Base-by-base conservation (phyloP, 2,113 vertebrate genomes). In the Macheiramphus alcinus region DNA sequence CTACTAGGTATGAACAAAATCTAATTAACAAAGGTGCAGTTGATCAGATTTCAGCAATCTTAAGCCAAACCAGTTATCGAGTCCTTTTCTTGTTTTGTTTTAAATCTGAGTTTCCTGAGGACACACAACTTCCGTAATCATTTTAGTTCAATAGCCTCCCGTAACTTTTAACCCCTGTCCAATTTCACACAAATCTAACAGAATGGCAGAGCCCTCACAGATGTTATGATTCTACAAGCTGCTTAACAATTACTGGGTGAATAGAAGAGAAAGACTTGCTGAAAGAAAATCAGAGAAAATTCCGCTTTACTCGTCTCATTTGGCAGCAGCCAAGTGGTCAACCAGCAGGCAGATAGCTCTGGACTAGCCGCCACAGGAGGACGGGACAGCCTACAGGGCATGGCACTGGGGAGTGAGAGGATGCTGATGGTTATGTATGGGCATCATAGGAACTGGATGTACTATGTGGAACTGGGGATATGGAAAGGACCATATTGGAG, bases 401-500 rank as follows among this genome's bases (percentile, higher is more conserved):
- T 1, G 10, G 32, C 29, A 45, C 27, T 6, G 17, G 23, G 10
- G 10, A 68, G 13, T 21, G 20, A 61, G 16, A 55, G 13, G 15
- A 19, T 55, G 17, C 9, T 14, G 4, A 29, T 1, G 3, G 29
- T 10, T 63, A 29, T 0, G 0, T 22, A 19, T 7, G 8, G 38
- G 14, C 26, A 67, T 63, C 7, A 50, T 11, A 58, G 34, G 8
- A 78, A 43, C 31, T 66, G 13, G 11, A 70, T 19, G 15, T 29
- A 38, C 32, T 29, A 5, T 17, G 16, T 62, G 34, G n/a, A 66
- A 53, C 6, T 31, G 8, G 12, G 11, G 14, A 38, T 56, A 34
- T 2, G 7, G 61, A 74, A 87, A 27, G 9, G 9, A 85, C 7
- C 14, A 38, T 27, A 36, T 0, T 21, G 11, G 43, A 75, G 9